Percentiles rank a stretch among this genome's conserved stretches.
Evolutionary conservation across 2,888 invertebrate species (phyloP).

Genomic region (Selenia dentaria): DNA sequence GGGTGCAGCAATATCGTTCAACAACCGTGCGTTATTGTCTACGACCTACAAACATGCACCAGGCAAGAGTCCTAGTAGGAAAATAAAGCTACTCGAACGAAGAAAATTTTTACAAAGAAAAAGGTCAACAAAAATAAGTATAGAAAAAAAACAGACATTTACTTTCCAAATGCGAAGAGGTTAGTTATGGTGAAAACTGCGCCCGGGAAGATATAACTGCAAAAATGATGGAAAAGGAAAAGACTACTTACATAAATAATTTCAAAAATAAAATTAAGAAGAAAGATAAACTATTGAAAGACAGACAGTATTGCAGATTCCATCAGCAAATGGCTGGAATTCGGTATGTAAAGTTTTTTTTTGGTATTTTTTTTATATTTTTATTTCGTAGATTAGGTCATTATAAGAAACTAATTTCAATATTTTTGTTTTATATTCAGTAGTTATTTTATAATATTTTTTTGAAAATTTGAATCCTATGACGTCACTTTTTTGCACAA

Average conservation of each 20-base stretch:
- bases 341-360: too few species aligned
- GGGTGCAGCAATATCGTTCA: background rate
- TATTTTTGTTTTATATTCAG: too few species aligned
- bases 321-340: slow-evolving; percentile 22
- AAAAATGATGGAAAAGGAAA: background rate
- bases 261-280: background rate
- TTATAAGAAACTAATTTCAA: too few species aligned
- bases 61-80: background rate
- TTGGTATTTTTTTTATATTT: too few species aligned
- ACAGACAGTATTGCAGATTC: background rate
- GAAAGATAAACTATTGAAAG: background rate
- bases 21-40: background rate
- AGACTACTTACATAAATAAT: background rate
- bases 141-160: background rate
- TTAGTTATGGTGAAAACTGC: background rate
- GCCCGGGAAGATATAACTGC: background rate
- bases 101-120: background rate
- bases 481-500: too few species aligned
- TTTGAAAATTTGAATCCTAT: too few species aligned
- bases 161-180: background rate
- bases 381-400: too few species aligned
- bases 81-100: background rate
- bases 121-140: background rate
- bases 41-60: background rate
- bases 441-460: too few species aligned